Conservation (phyloP, 1,140 invertebrate species). For the Drosophila takahashii region DNA sequence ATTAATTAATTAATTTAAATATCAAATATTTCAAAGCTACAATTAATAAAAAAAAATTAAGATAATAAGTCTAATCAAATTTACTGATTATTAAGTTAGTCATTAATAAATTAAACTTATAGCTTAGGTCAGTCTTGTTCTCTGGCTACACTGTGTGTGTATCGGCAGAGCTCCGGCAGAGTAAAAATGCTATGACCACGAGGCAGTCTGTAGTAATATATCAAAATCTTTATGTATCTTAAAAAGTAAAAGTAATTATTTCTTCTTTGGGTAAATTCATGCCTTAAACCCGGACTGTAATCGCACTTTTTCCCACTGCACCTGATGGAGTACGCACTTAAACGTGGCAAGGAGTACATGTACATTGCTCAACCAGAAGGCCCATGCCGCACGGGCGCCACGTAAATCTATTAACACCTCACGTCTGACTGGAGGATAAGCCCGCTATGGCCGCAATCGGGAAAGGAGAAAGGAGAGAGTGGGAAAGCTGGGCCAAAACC, state of each 20-base stretch:
- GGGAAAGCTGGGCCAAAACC: conserved; percentile 6
- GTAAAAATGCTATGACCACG: too few species aligned
- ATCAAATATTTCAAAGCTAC: too few species aligned
- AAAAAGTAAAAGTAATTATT: neutral
- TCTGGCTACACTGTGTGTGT: too few species aligned
- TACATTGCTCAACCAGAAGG: conserved; percentile 47
- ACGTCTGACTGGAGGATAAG: conserved; percentile 48
- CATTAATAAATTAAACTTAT: too few species aligned
- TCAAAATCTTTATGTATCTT: too few species aligned
- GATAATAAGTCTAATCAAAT: neutral
- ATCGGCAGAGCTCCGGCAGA: too few species aligned
- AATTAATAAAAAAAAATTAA: neutral
- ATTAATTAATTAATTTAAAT: too few species aligned
- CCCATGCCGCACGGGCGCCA: conserved; percentile 32
- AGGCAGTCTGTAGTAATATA: too few species aligned
- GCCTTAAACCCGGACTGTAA: neutral
- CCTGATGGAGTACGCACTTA: conserved; percentile 14
- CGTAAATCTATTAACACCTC: conserved; percentile 82
- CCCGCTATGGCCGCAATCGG: neutral
- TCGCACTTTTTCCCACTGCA: conserved; percentile 6
- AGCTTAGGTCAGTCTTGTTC: too few species aligned
- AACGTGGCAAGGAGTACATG: conserved; percentile 51
- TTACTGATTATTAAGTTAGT: neutral
- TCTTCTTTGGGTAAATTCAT: too few species aligned
- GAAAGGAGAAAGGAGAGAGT: neutral